Base-by-base conservation (phyloP, 2,888 invertebrate species). In the Hermaeophaga mercurialis region DNA sequence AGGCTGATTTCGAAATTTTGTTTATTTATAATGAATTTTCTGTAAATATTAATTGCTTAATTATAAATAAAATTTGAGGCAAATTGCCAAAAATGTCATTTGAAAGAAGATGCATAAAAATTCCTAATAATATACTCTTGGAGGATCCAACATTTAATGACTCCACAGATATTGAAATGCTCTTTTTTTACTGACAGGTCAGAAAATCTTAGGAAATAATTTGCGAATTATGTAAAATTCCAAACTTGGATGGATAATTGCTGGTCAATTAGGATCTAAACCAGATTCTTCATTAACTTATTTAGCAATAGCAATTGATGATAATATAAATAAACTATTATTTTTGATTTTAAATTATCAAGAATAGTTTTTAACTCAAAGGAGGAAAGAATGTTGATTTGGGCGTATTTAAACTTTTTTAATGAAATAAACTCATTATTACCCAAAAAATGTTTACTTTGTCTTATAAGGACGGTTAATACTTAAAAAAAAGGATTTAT, bases 71-170 rank as follows among this genome's bases (percentile, higher is more conserved):
- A n/a, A n/a, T n/a, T n/a, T n/a, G n/a, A n/a, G n/a, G n/a, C n/a
- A n/a, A n/a, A n/a, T n/a, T n/a, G n/a, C 22, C 41, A 1, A 41
- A n/a, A 14, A 3, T 22, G 9, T 11, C 41, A 5, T 22, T 41
- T 41, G n/a, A 11, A 9, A 2, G 9, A 15, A 2, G 1, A 22
- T 6, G 1, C 5, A 19, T 43, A 1, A 43, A 43, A n/a, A 43
- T 43, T 43, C 43, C 43, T 8, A 12, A 1, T 1, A 6, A 17
- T 1, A 5, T 43, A 1, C 14, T 22, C 43, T 36, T 62, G 26
- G 62, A 57, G 3, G 57, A 62, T 36, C 33, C 46, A 8, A 11
- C 26, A 5, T 62, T 62, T 26, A 53, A 56, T 38, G 9, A 18
- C 12, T 9, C 57, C 1, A 5, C 14, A 2, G 46, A 50, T 8